Conservation (phyloP, 2,888 invertebrate genomes). For the Harpalus rufipes region DNA sequence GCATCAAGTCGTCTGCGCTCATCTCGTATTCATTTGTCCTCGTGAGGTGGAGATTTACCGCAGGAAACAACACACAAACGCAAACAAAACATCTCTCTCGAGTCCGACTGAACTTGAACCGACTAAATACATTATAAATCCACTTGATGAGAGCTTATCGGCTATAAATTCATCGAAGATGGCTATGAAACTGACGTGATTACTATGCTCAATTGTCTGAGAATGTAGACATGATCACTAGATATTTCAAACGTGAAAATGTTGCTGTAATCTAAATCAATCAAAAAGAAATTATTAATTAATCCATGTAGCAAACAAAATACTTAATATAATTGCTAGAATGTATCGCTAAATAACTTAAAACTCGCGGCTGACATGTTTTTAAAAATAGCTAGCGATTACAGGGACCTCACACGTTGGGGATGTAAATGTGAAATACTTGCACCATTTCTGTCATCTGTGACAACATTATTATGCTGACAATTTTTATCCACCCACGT, state of each 20-base stretch:
- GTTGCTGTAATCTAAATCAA: not conserved
- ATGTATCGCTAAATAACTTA: conserved; percentile 17
- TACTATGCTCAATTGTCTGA: conserved; percentile 43
- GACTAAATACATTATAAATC: conserved; percentile 34
- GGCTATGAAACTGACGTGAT: conserved; percentile 41
- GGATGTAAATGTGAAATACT: not conserved
- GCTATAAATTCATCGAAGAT: conserved; percentile 30
- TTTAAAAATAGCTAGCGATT: conserved; percentile 14
- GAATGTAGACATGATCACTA: conserved; percentile 21
- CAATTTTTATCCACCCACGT: conserved; percentile 43
- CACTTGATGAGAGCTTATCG: conserved; percentile 36
- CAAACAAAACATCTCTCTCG: conserved; percentile 19
- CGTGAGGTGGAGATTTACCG: conserved; percentile 26
- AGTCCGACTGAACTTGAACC: conserved; percentile 10
- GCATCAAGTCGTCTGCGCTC: conserved; percentile 17
- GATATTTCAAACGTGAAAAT: not conserved
- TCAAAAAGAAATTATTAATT: conserved; percentile 22
- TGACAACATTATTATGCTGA: conserved; percentile 37
- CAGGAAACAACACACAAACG: conserved; percentile 39
- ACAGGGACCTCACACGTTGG: conserved; percentile 22
- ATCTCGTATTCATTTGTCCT: conserved; percentile 37
- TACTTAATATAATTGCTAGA: conserved; percentile 1
- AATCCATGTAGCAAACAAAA: not conserved
- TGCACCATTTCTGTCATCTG: conserved; percentile 7
- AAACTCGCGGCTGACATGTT: conserved; percentile 21